Percentiles rank a stretch among this genome's conserved stretches.
These are phyloP conservation scores for Notothenia rossii DNA, from an alignment of 2,113 vertebrate genomes.

Conservation along the genomic window DNA sequence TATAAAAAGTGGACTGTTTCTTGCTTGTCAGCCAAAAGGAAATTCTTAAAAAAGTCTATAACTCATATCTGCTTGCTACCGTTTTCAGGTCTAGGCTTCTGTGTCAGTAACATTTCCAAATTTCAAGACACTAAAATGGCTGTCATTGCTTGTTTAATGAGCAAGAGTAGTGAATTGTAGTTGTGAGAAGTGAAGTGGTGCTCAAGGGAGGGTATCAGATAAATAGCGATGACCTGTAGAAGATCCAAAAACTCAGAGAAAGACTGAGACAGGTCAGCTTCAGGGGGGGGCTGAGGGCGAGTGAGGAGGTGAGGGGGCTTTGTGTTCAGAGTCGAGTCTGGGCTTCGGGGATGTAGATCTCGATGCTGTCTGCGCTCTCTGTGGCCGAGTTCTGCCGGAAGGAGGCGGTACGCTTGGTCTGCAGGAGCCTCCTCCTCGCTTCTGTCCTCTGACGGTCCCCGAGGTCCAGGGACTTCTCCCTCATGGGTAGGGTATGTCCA, in stretches of 20 bases:
- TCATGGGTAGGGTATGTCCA: slow-evolving; percentile 78
- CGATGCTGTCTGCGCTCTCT: slow-evolving; percentile 98
- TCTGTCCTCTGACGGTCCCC: slow-evolving; percentile 96
- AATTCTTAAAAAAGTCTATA: slow-evolving; percentile 52
- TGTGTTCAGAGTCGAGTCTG: slow-evolving; percentile 95
- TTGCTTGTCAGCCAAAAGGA: slow-evolving; percentile 43
- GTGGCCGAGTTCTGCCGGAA: slow-evolving; percentile 99
- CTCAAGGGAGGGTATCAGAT: slow-evolving; percentile 24
- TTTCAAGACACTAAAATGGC: slow-evolving; percentile 77
- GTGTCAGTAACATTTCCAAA: slow-evolving; percentile 60
- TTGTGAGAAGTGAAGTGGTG: slow-evolving; percentile 13
- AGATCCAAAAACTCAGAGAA: slow-evolving; percentile 49
- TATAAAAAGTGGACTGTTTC: slow-evolving; percentile 52
- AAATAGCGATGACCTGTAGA: slow-evolving; percentile 20
- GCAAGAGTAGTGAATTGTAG: slow-evolving; percentile 40
- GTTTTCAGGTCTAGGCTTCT: slow-evolving; percentile 59
- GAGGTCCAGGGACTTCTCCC: slow-evolving; percentile 85
- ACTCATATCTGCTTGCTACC: slow-evolving; percentile 52
- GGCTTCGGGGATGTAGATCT: slow-evolving; percentile 99
- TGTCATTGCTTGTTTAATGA: slow-evolving; percentile 68
- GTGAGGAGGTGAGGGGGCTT: slow-evolving; percentile 13
- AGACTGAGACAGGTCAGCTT: slow-evolving; percentile 38
- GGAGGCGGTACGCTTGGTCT: slow-evolving; percentile 94
- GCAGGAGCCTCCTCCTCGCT: slow-evolving; percentile 93
- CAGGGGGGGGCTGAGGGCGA: slow-evolving; percentile 10